Evolutionary conservation across 2,888 invertebrate species (phyloP).

Genomic region (Latheticus oryzae): DNA sequence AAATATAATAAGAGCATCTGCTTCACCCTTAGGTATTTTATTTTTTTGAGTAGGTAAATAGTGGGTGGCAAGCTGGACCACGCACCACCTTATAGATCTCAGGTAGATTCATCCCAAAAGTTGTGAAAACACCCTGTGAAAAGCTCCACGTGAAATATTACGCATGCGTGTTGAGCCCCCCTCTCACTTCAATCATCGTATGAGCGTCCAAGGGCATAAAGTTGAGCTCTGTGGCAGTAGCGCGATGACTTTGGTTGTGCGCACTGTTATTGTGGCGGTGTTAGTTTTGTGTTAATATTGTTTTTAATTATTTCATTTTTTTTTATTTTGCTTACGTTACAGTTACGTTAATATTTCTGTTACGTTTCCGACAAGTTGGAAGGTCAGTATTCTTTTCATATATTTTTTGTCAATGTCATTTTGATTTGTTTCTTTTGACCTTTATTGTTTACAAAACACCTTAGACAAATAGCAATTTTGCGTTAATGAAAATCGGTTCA

Average conservation of each 20-base stretch:
- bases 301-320: conserved; percentile 39
- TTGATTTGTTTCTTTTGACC: conserved; percentile 46
- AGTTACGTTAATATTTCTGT: conserved; percentile 19
- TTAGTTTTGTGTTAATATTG: conserved; percentile 38
- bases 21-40: conserved; percentile 39
- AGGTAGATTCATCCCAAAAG: conserved; percentile 42
- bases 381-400: conserved; percentile 41
- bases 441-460: conserved; percentile 42
- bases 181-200: conserved; percentile 29
- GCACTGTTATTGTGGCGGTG: conserved; percentile 39
- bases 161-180: conserved; percentile 25
- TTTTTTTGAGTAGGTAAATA: conserved; percentile 42
- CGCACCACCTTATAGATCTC: conserved; percentile 48
- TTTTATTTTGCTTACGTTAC: conserved; percentile 37
- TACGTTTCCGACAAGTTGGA: conserved; percentile 22
- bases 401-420: conserved; percentile 43
- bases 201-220: conserved; percentile 43
- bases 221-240: conserved; percentile 47
- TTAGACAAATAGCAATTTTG: conserved; percentile 28
- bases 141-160: conserved; percentile 31
- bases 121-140: conserved; percentile 15
- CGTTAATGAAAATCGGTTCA: conserved; percentile 22
- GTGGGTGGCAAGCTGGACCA: conserved; percentile 59
- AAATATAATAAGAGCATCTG: conserved; percentile 47
- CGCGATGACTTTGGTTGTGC: conserved; percentile 49